Percentiles rank a stretch among this genome's conserved stretches.
These are phyloP conservation scores for Squalus acanthias DNA, from an alignment of 2,797 vertebrate genomes.

Conservation along the genomic window DNA sequence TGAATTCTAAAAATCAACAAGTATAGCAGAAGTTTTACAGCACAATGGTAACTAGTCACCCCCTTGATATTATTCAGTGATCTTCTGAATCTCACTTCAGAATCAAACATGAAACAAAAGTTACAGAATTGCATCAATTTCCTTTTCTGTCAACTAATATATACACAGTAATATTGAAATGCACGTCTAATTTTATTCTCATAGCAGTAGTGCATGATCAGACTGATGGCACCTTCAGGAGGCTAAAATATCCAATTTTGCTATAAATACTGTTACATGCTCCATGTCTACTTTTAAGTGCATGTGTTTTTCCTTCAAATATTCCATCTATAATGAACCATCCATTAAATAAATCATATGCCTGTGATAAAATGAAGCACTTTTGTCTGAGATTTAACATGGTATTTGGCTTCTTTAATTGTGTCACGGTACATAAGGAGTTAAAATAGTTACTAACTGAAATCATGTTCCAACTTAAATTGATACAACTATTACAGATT, in stretches of 20 bases:
- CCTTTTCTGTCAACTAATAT: too few species aligned
- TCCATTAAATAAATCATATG: background rate
- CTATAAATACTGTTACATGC: background rate
- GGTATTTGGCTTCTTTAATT: background rate
- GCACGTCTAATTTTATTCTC: background rate
- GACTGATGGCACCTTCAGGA: background rate
- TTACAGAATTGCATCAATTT: too few species aligned
- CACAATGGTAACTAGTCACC: background rate
- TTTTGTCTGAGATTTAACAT: background rate
- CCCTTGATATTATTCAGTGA: too few species aligned
- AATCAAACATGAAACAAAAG: too few species aligned
- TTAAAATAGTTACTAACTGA: background rate
- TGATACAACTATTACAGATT: background rate
- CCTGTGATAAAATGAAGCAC: background rate
- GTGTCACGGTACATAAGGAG: background rate
- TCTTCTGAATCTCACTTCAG: too few species aligned
- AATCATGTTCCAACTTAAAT: background rate
- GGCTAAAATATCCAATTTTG: background rate
- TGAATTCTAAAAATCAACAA: background rate
- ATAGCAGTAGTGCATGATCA: background rate
- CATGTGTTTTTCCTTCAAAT: background rate
- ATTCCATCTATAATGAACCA: background rate
- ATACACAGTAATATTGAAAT: background rate
- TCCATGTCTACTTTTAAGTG: background rate
- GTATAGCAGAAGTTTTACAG: background rate